These are phyloP conservation scores for Nephrotoma flavescens DNA, from an alignment of 2,888 invertebrate genomes.

Conservation along the genomic window DNA sequence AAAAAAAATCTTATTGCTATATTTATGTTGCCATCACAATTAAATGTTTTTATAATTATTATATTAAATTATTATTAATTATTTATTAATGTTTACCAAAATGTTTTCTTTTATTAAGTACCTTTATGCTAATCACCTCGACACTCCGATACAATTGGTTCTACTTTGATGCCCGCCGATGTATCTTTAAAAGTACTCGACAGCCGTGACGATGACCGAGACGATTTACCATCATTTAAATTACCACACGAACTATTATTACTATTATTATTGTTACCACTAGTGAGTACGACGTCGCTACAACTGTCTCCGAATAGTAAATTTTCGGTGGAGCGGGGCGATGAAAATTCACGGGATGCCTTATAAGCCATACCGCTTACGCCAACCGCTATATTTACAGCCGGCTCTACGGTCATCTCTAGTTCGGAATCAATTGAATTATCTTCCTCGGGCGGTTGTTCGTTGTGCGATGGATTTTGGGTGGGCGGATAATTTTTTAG, in stretches of 20 bases:
- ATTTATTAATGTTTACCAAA: background rate
- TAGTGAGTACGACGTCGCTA: slow-evolving; percentile 28
- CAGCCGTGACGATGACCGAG: slow-evolving; percentile 21
- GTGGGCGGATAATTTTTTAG: background rate
- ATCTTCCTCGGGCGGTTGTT: slow-evolving; percentile 24
- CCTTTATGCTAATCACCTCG: slow-evolving; percentile 38
- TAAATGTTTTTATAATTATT: background rate
- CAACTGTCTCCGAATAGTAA: slow-evolving; percentile 50
- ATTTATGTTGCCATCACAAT: background rate
- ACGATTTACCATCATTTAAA: slow-evolving; percentile 28
- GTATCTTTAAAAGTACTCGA: slow-evolving; percentile 31
- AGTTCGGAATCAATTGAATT: slow-evolving; percentile 47
- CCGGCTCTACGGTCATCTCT: slow-evolving; percentile 50
- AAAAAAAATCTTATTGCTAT: background rate
- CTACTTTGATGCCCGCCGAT: slow-evolving; percentile 52
- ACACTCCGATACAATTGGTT: slow-evolving; percentile 44
- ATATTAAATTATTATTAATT: background rate
- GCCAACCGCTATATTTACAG: slow-evolving; percentile 31
- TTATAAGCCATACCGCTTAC: slow-evolving; percentile 49
- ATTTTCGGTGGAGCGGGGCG: slow-evolving; percentile 37
- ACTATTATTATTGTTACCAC: slow-evolving; percentile 19
- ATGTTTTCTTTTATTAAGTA: background rate
- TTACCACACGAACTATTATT: slow-evolving; percentile 10
- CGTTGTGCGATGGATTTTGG: background rate
- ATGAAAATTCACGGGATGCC: slow-evolving; percentile 24